Conservation (phyloP, 1,140 invertebrate species). For the Drosophila littoralis region DNA sequence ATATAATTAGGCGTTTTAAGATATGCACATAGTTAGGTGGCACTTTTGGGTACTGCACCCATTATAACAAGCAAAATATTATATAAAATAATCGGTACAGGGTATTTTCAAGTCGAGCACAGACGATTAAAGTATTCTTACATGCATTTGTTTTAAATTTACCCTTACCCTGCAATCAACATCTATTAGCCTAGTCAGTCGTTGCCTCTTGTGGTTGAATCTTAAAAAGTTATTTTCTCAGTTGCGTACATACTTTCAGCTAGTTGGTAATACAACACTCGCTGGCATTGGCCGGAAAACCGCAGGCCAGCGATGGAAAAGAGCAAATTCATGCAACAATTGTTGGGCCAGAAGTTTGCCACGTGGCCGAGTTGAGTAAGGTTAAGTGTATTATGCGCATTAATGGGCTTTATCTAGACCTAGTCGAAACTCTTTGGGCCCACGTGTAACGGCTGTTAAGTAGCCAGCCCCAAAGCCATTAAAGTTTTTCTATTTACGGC, state of each 20-base stretch:
- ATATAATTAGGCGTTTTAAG: no score
- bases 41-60: no score
- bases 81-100: not conserved
- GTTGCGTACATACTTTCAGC: slow-evolving; percentile 35
- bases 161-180: slow-evolving; percentile 32
- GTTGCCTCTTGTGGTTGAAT: slow-evolving; percentile 35
- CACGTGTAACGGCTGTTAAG: slow-evolving; percentile 69
- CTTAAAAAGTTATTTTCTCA: slow-evolving; percentile 53
- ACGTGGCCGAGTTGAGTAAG: slow-evolving; percentile 53
- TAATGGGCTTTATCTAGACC: slow-evolving; percentile 52
- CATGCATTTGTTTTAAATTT: not conserved
- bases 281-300: not conserved
- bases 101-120: not conserved
- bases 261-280: slow-evolving; percentile 28
- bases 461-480: slow-evolving; percentile 43
- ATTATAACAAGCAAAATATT: no score
- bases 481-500: slow-evolving; percentile 54
- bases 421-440: slow-evolving; percentile 46
- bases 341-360: slow-evolving; percentile 72
- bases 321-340: slow-evolving; percentile 74
- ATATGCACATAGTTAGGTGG: no score
- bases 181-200: slow-evolving; percentile 49
- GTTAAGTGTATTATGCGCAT: slow-evolving; percentile 73
- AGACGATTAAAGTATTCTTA: not conserved
- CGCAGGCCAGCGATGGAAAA: slow-evolving; percentile 25